phyloP scores from a whole-genome alignment of 2,797 vertebrate species.

The Columba guinea region DNA sequence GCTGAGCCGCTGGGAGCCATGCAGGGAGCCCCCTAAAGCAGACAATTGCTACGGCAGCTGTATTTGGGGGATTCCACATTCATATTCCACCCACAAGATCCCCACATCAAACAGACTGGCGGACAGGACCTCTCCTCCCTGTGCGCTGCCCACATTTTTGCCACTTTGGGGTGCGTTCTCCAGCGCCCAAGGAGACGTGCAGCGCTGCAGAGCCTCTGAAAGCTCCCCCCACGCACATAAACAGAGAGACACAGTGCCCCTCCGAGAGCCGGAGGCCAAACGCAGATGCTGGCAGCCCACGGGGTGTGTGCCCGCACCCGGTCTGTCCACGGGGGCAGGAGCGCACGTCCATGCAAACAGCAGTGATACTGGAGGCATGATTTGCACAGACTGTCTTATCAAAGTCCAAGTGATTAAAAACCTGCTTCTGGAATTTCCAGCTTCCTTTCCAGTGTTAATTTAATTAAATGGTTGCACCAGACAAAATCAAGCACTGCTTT shows the following conservation, averaged over 20 bases:
- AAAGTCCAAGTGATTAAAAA: conserved; percentile 33
- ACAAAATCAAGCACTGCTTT: conserved; percentile 20
- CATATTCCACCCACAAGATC: neutral
- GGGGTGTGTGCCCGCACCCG: neutral
- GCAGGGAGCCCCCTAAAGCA: neutral
- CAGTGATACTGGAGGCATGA: neutral
- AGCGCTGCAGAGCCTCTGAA: neutral
- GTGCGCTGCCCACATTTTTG: rapidly evolving
- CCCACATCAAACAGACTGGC: rapidly evolving
- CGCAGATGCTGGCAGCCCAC: rapidly evolving
- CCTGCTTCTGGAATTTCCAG: conserved; percentile 21
- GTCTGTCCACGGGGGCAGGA: neutral
- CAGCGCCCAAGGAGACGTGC: neutral
- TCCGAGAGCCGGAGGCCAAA: neutral
- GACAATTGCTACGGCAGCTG: neutral
- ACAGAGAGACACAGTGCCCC: rapidly evolving
- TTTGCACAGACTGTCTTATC: conserved; percentile 11
- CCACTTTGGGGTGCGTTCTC: rapidly evolving
- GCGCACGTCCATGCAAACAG: neutral
- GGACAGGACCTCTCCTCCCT: neutral
- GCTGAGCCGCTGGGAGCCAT: neutral
- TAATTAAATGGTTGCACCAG: conserved; percentile 20
- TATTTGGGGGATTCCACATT: neutral
- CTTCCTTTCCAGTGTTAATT: conserved; percentile 26
- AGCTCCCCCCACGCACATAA: rapidly evolving